A percentile compares a stretch with the other conserved stretches of the same genome.
phyloP scores from a whole-genome alignment of 2,888 invertebrate genomes.

The Liodrosophila aerea region DNA sequence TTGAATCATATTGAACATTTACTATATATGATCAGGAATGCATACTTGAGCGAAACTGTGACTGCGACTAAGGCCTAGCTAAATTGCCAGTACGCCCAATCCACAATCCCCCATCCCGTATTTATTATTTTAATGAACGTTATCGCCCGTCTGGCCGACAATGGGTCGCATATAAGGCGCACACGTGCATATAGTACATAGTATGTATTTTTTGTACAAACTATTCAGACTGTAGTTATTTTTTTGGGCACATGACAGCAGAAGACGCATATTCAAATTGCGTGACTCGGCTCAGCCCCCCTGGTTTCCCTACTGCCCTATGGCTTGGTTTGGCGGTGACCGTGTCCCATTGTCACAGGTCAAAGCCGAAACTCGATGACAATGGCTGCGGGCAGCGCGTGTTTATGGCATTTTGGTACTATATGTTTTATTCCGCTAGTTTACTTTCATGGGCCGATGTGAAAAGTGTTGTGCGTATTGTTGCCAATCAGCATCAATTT shows the following conservation, averaged over 20 bases:
- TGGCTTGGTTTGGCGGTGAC: slow-evolving; percentile 1
- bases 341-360: slow-evolving; percentile 36
- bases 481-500: slow-evolving; percentile 62
- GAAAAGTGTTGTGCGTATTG: slow-evolving; percentile 47
- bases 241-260: slow-evolving; percentile 42
- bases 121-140: slow-evolving; percentile 52
- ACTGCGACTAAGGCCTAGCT: neutral
- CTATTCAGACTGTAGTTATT: too few relatives aligned
- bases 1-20: too few relatives aligned
- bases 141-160: slow-evolving; percentile 17
- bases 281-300: slow-evolving; percentile 45
- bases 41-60: too few relatives aligned
- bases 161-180: slow-evolving; percentile 32
- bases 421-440: neutral
- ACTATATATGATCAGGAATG: too few relatives aligned
- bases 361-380: slow-evolving; percentile 44
- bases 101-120: slow-evolving; percentile 16
- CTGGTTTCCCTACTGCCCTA: neutral
- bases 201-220: slow-evolving; percentile 1
- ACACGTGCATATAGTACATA: slow-evolving; percentile 34
- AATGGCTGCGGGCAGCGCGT: slow-evolving; percentile 24
- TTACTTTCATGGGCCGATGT: slow-evolving; percentile 7
- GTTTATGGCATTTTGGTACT: slow-evolving; percentile 37
- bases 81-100: slow-evolving; percentile 10
- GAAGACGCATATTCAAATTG: slow-evolving; percentile 61